These are phyloP conservation scores for Speoplatyrhinus poulsoni DNA, from an alignment of 2,113 vertebrate genomes.

Conservation along the genomic window DNA sequence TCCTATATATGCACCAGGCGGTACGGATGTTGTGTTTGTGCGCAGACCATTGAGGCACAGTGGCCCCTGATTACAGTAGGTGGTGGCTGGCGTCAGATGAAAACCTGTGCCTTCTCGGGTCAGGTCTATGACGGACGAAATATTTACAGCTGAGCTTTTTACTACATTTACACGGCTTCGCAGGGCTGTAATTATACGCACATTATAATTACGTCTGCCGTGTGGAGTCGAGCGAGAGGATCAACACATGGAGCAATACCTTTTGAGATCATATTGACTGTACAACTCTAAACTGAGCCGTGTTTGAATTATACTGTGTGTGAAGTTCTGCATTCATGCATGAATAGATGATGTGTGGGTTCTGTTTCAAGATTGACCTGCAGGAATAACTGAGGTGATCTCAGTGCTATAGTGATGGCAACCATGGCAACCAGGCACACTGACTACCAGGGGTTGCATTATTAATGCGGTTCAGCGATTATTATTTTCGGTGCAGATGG, in stretches of 20 bases:
- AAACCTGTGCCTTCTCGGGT: constrained; percentile 21
- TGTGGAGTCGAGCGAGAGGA: constrained; percentile 2
- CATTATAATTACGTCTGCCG: constrained; percentile 34
- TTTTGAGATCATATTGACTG: neutral
- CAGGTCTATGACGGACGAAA: constrained; percentile 29
- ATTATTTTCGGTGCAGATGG: too few relatives aligned
- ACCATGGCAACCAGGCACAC: too few relatives aligned
- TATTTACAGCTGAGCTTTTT: constrained; percentile 30
- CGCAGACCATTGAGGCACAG: neutral
- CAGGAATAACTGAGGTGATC: too few relatives aligned
- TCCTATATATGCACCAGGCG: too few relatives aligned
- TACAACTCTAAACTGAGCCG: too few relatives aligned
- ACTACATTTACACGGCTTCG: constrained; percentile 24
- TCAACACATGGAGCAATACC: constrained; percentile 9
- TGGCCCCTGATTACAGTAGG: constrained; percentile 13
- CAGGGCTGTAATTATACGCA: constrained; percentile 31
- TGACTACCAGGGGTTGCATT: too few relatives aligned
- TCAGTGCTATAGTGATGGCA: too few relatives aligned
- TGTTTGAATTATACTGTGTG: too few relatives aligned
- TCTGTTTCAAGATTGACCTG: too few relatives aligned
- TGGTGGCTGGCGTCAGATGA: neutral
- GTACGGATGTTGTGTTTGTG: neutral
- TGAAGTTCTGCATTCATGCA: too few relatives aligned
- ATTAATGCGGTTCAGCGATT: too few relatives aligned
- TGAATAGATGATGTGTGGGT: too few relatives aligned